Percentiles rank a stretch among this genome's conserved stretches.
These are phyloP conservation scores for Morone chrysops DNA, from an alignment of 2,113 vertebrate species.

Conservation along the genomic window DNA sequence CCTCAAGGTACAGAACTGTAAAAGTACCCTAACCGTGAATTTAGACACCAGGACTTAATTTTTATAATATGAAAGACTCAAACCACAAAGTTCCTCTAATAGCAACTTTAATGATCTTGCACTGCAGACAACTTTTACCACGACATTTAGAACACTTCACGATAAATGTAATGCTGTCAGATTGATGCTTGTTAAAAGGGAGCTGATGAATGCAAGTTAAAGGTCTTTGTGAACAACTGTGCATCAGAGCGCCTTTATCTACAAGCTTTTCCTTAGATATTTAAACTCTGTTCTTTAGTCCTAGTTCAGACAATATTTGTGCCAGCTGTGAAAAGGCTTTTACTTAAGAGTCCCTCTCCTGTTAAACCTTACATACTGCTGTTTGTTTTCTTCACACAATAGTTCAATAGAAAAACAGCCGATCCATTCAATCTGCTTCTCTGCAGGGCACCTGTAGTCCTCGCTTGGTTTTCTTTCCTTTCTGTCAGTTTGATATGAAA, in stretches of 20 bases:
- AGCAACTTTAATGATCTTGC: no score
- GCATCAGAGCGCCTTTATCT: not conserved
- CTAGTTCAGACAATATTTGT: not conserved
- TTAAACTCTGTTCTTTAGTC: not conserved
- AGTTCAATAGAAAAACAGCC: not conserved
- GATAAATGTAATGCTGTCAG: not conserved
- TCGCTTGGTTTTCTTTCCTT: not conserved
- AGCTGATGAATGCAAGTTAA: not conserved
- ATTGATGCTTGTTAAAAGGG: not conserved
- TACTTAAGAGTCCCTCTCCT: not conserved
- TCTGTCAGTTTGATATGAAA: not conserved
- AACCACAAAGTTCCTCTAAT: not conserved
- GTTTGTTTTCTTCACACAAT: not conserved
- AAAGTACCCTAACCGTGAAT: no score
- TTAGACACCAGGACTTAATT: no score
- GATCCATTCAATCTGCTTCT: not conserved
- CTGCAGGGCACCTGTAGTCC: not conserved
- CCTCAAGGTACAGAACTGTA: constrained; percentile 87
- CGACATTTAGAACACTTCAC: not conserved
- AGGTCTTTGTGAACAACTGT: not conserved
- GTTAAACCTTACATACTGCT: not conserved
- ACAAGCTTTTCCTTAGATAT: not conserved
- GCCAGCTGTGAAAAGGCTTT: not conserved
- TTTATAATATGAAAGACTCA: not conserved
- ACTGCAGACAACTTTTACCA: not conserved